Percentiles rank a stretch among this genome's conserved stretches.
Conservation (phyloP, 2,888 invertebrate species). For the Sepioteuthis lessoniana region DNA sequence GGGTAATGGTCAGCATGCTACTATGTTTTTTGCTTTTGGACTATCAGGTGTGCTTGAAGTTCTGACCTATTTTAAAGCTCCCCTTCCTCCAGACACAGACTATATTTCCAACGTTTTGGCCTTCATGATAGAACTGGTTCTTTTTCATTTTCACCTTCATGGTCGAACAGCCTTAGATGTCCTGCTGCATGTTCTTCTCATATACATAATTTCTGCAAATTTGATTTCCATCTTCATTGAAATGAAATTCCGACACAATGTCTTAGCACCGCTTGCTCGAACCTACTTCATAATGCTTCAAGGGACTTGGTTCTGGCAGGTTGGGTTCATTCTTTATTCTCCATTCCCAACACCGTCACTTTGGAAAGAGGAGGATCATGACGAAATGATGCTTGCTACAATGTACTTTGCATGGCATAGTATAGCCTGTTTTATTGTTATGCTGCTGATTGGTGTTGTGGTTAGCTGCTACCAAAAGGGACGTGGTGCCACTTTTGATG, state of each 20-base stretch:
- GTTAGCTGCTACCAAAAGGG: conserved; percentile 62
- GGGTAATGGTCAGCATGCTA: conserved; percentile 77
- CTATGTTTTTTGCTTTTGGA: conserved; percentile 78
- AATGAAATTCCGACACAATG: conserved; percentile 71
- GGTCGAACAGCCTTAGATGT: conserved; percentile 73
- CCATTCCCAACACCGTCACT: conserved; percentile 68
- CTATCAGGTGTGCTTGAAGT: conserved; percentile 75
- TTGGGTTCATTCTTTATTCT: conserved; percentile 77
- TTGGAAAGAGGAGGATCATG: conserved; percentile 75
- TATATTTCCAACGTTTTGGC: conserved; percentile 75
- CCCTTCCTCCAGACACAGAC: conserved; percentile 75
- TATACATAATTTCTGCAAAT: conserved; percentile 74
- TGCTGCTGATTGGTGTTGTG: conserved; percentile 64
- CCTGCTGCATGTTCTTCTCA: conserved; percentile 76
- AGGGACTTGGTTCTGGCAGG: conserved; percentile 78
- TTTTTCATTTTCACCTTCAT: conserved; percentile 77
- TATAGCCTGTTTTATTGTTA: conserved; percentile 62
- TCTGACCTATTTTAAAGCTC: conserved; percentile 68
- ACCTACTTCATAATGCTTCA: conserved; percentile 76
- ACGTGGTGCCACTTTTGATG: conserved; percentile 51
- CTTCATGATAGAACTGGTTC: conserved; percentile 75
- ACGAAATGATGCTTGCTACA: conserved; percentile 76
- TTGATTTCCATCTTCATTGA: conserved; percentile 73
- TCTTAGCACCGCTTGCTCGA: conserved; percentile 73
- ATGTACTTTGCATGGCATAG: conserved; percentile 74